Base-by-base conservation (phyloP, 2,888 invertebrate genomes). In the Machimus atricapillus region DNA sequence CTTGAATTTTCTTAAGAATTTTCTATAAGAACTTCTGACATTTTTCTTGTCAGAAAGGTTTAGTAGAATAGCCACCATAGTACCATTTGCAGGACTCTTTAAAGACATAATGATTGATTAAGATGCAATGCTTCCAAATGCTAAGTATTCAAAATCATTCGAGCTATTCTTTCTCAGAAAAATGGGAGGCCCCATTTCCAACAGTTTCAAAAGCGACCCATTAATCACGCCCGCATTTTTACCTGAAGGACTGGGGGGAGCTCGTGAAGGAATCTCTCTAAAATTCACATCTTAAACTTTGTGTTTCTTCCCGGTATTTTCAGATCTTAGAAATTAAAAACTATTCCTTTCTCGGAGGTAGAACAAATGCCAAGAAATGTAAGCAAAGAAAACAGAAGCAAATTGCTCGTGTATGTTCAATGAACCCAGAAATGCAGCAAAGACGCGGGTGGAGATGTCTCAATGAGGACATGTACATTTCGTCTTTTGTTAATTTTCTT, bases 321-420 rank as follows among this genome's bases (percentile, higher is more conserved):
- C 19, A 82, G 82, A 56, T 58, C 19, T 31, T 40, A 82, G 58
- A 66, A 37, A 82, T 82, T 19, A 66, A 81, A 43, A 81, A 66
- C 66, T 56, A 82, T 58, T 81, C 27, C 66, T 82, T 19, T 34
- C 34, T 66, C 14, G 27, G 23, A 58, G 23, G 66, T 7, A 82
- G 40, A 5, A 56, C 56, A 56, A 56, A 19, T 37, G 19, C 27
- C 31, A 19, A 81, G 82, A 37, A 46, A 66, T 34, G 58, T 82
- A 82, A 58, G 82, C 4, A 27, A 9, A 66, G 66, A 23, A 66
- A 46, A 66, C 12, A 66, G 66, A 27, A 12, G 66, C 58, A 82
- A 82, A 82, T 82, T 82, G 58, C 82, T 82, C 82, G 82, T 40
- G 66, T 82, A n/a, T 82, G 82, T 82, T 82, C 82, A 82, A 56